These are phyloP conservation scores for Anneissia japonica DNA, from an alignment of 35 echinoderm and acorn worm species.

Conservation along the genomic window DNA sequence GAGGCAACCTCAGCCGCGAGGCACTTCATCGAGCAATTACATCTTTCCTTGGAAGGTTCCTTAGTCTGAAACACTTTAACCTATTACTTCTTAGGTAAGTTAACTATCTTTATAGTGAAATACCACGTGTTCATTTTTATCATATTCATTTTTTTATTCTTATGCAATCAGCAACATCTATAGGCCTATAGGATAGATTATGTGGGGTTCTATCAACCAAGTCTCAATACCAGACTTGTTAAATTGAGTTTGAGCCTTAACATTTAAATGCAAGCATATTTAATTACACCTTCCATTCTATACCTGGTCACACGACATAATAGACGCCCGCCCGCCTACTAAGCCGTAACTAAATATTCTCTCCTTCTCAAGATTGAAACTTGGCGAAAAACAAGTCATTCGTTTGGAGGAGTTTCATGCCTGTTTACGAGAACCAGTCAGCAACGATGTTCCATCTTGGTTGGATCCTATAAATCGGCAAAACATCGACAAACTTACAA, in stretches of 20 bases:
- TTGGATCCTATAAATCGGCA: constrained; percentile 91
- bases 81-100: constrained; percentile 62
- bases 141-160: not conserved
- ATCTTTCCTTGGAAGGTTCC: constrained; percentile 70
- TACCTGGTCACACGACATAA: no score
- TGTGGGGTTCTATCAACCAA: no score
- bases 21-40: constrained; percentile 75
- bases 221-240: no score
- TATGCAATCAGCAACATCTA: no score
- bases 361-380: constrained; percentile 59
- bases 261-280: no score
- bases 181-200: no score
- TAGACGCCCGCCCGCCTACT: no score
- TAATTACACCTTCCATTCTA: no score
- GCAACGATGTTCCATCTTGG: constrained; percentile 72
- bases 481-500: constrained; percentile 39
- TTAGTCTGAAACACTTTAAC: constrained; percentile 85
- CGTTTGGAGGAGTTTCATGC: constrained; percentile 93
- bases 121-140: not conserved
- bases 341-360: no score
- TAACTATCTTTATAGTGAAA: not conserved
- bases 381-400: constrained; percentile 76
- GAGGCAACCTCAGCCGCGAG: constrained; percentile 78
- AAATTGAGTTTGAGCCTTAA: no score
- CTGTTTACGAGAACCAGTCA: constrained; percentile 57